These are phyloP conservation scores for Rhincodon typus DNA, from an alignment of 2,797 vertebrate species.

Conservation along the genomic window DNA sequence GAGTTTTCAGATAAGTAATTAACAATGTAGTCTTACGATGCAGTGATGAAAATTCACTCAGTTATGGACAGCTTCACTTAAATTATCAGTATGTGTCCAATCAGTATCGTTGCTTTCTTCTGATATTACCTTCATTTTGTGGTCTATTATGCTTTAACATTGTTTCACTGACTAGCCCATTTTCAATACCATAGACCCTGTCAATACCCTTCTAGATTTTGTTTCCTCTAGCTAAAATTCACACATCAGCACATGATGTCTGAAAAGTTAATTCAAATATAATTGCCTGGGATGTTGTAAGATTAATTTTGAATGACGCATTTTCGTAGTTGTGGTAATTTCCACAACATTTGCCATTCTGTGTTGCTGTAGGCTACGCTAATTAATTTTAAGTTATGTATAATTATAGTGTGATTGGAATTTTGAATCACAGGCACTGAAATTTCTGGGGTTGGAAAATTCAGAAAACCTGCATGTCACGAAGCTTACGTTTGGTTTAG, in stretches of 20 bases:
- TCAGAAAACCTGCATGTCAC: background rate
- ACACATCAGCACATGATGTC: background rate
- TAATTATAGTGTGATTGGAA: background rate
- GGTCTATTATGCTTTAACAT: background rate
- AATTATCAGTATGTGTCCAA: background rate
- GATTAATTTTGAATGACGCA: background rate
- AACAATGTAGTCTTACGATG: background rate
- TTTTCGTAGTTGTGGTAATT: background rate
- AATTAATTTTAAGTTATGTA: background rate
- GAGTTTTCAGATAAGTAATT: background rate
- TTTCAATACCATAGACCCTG: background rate
- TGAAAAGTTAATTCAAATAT: background rate
- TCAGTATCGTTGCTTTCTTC: background rate
- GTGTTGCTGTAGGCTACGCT: too few species aligned
- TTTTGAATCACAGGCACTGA: background rate
- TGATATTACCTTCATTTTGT: background rate
- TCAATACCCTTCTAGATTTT: background rate
- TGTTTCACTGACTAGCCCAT: background rate
- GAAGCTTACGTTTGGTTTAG: background rate
- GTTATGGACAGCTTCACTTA: background rate
- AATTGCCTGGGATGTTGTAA: background rate
- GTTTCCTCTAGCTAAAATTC: conserved; percentile 15
- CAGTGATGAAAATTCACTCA: background rate
- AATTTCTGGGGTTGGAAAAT: background rate
- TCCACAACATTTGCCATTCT: background rate